phyloP scores from a whole-genome alignment of 2,797 vertebrate genomes.

The Sebastes goodei region DNA sequence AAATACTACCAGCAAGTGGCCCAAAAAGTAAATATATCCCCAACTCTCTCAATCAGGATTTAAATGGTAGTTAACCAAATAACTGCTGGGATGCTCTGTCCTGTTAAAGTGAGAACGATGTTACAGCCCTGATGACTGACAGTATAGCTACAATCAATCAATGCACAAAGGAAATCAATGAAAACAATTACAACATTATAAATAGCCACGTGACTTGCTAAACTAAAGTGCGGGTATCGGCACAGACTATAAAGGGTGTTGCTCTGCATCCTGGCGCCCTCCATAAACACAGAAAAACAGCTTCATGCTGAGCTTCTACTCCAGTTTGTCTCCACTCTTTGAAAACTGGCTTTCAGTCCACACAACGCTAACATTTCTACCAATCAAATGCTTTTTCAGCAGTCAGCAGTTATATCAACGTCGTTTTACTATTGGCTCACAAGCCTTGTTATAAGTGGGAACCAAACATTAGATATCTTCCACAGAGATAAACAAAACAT shows the following conservation, averaged over 20 bases:
- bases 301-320: neutral
- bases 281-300: neutral
- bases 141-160: neutral
- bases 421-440: too few species aligned
- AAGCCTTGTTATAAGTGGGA: too few species aligned
- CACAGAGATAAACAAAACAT: too few species aligned
- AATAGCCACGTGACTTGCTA: neutral
- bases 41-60: neutral
- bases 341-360: neutral
- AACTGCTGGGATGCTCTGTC: neutral
- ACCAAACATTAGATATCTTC: too few species aligned
- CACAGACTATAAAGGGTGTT: neutral
- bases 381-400: too few species aligned
- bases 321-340: neutral
- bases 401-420: too few species aligned
- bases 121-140: neutral
- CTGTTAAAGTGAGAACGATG: neutral
- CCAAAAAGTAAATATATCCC: neutral
- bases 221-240: neutral
- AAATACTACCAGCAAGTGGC: neutral
- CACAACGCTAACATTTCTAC: neutral
- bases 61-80: neutral
- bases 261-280: neutral
- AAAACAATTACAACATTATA: neutral
- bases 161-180: neutral